Base-by-base conservation (phyloP, 2,113 vertebrate genomes). In the Rhinogobius similis region DNA sequence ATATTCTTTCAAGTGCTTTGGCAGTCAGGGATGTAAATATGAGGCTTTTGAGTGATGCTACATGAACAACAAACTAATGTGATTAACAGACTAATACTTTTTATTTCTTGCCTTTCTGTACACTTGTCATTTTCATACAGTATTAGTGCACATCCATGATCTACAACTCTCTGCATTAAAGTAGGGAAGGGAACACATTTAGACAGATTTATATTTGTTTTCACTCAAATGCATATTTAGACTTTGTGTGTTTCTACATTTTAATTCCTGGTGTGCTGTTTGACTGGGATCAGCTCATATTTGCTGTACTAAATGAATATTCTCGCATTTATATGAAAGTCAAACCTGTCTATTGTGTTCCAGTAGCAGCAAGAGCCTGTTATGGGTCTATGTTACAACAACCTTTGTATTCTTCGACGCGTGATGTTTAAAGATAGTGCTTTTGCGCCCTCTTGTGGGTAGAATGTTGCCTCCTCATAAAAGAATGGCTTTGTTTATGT, bases 371-470 rank as follows among this genome's bases (percentile, higher is more conserved):
- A 3, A 46, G 0, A 48, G 46, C 44, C 46, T n/a, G 6, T 10
- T 21, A 10, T 50, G 5, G 20, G 46, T n/a, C 7, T 50, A 10
- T 50, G 21, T 12, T 10, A 18, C 6, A 46, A 14, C 10, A 46
- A 7, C 16, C 43, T 20, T 18, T 46, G 16, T 46, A 46, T 20
- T 46, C 18, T 50, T 50, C 23, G 26, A 55, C 10, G 11, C 0
- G 13, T 5, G 4, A 26, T 55, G 24, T 52, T 21, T 5, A 13
- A 26, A 26, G 52, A 52, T n/a, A 13, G 46, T 26, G 52, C 32
- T 68, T 65, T 70, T 41, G 73, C 85, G 18, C 85, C 80, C 81
- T 77, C 82, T 87, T 24, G 44, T 83, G 82, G 76, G 14, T n/a
- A 20, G 3, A 70, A 48, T 39, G 10, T 36, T 53, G 21, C 13